Evolutionary conservation across 2,888 invertebrate species (phyloP).

Genomic region (Lepidochrysops patricia): DNA sequence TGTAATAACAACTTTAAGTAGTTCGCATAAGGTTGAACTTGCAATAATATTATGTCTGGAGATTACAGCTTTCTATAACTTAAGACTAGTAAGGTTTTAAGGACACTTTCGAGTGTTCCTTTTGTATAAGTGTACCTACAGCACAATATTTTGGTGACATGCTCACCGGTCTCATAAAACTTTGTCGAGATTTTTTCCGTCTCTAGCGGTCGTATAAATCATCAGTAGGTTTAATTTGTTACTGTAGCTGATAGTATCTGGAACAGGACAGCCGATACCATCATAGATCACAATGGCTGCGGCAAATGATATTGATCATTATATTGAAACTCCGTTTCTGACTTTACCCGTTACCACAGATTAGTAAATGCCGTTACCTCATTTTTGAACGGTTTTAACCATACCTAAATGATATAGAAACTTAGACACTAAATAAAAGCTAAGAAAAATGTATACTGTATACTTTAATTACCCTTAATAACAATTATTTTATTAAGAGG

Average conservation of each 20-base stretch:
- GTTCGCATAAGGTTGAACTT: too few relatives aligned
- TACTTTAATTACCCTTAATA: too few relatives aligned
- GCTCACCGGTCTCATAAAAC: background rate
- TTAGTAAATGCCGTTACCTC: background rate
- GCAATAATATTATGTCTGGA: too few relatives aligned
- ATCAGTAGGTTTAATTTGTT: constrained; percentile 8
- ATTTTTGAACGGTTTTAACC: background rate
- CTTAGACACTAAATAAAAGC: background rate
- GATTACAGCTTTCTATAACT: too few relatives aligned
- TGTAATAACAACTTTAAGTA: too few relatives aligned
- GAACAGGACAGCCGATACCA: constrained; percentile 1
- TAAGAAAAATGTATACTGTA: too few relatives aligned
- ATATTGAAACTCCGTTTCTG: background rate
- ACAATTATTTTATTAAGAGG: too few relatives aligned
- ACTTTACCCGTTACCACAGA: constrained; percentile 1
- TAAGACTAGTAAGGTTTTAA: too few relatives aligned
- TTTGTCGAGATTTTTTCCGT: background rate
- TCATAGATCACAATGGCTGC: constrained; percentile 1
- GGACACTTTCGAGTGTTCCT: too few relatives aligned
- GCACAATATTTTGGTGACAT: too few relatives aligned
- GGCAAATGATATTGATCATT: background rate
- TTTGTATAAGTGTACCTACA: too few relatives aligned
- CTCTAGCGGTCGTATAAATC: background rate
- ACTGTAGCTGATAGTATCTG: constrained; percentile 8
- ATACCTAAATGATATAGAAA: background rate